These are phyloP conservation scores for Erebia ligea DNA, from an alignment of 2,888 invertebrate species.

Conservation along the genomic window DNA sequence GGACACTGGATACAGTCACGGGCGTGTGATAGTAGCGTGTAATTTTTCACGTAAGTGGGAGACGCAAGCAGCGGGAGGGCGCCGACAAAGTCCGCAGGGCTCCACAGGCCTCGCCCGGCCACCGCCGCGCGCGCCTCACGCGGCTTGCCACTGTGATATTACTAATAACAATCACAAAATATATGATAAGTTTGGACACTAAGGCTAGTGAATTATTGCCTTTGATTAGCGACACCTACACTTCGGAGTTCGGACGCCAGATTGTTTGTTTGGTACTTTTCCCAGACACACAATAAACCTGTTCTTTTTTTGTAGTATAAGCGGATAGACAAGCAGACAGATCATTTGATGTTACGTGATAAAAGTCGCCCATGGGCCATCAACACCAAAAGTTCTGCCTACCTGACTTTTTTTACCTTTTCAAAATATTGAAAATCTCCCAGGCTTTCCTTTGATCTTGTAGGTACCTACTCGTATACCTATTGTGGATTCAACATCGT, in stretches of 20 bases:
- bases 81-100: constrained; percentile 77
- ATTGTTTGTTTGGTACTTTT: constrained; percentile 18
- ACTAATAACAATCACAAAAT: constrained; percentile 64
- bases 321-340: not conserved
- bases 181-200: constrained; percentile 48
- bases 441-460: too few species aligned
- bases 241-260: constrained; percentile 11
- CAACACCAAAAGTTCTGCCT: not conserved
- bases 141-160: constrained; percentile 53
- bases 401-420: too few species aligned
- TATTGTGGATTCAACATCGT: too few species aligned
- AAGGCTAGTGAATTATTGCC: constrained; percentile 42
- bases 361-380: not conserved
- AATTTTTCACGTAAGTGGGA: constrained; percentile 72
- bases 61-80: constrained; percentile 64
- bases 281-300: not conserved
- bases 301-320: not conserved
- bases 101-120: constrained; percentile 46
- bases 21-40: constrained; percentile 46
- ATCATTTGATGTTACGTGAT: not conserved
- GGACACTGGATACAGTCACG: constrained; percentile 13
- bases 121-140: constrained; percentile 55
- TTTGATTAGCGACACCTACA: constrained; percentile 43
- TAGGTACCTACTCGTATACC: too few species aligned
- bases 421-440: too few species aligned